Evolutionary conservation across 2,113 vertebrate species (phyloP).

Genomic region (Thunnus thynnus): DNA sequence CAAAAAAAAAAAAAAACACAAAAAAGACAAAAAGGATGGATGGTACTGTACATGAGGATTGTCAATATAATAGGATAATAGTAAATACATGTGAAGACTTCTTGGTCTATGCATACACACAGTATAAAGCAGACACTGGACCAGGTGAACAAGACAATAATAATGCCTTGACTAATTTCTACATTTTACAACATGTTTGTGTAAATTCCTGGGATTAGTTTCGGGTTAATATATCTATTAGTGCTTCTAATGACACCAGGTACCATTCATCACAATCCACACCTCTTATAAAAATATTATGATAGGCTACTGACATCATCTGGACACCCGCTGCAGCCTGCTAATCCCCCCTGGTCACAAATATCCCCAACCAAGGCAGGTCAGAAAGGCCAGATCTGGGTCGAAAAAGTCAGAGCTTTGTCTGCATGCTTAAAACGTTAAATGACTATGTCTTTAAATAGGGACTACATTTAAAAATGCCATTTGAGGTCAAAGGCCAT

Average conservation of each 20-base stretch:
- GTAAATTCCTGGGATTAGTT: background rate
- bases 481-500: slow-evolving; percentile 63
- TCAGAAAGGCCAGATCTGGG: slow-evolving; percentile 48
- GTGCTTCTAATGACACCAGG: slow-evolving; percentile 17
- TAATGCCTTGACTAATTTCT: background rate
- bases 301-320: slow-evolving; percentile 51
- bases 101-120: background rate
- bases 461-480: slow-evolving; percentile 41
- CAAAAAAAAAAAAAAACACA: background rate
- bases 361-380: slow-evolving; percentile 36
- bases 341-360: slow-evolving; percentile 37
- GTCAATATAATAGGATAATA: background rate
- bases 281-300: slow-evolving; percentile 56
- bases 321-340: slow-evolving; percentile 23
- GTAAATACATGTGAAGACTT: background rate
- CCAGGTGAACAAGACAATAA: slow-evolving; percentile 9
- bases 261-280: slow-evolving; percentile 39
- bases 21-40: background rate
- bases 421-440: slow-evolving; percentile 29
- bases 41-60: background rate
- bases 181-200: background rate
- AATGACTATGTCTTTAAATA: slow-evolving; percentile 42
- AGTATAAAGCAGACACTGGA: background rate
- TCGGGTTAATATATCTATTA: slow-evolving; percentile 20
- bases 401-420: slow-evolving; percentile 50